phyloP scores from a whole-genome alignment of 2,888 invertebrate genomes.

The Pollenia angustigena region DNA sequence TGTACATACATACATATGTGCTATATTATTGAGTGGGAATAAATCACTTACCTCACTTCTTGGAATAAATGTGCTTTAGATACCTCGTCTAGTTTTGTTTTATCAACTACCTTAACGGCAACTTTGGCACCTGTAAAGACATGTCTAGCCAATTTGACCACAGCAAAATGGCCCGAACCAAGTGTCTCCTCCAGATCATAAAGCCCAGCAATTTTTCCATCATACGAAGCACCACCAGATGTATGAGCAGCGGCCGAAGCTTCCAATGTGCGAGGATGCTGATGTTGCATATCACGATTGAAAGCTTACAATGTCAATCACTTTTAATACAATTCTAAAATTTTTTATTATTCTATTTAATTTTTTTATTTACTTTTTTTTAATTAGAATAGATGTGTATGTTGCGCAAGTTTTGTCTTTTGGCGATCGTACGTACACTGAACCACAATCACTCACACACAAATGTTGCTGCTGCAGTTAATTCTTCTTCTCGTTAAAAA shows the following conservation, averaged over 20 bases:
- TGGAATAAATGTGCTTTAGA: constrained; percentile 98
- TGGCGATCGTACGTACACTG: constrained; percentile 40
- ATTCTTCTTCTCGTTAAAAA: constrained; percentile 61
- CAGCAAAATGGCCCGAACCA: constrained; percentile 99
- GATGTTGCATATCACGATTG: constrained; percentile 70
- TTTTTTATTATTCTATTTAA: constrained; percentile 34
- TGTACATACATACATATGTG: neutral
- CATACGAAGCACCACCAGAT: constrained; percentile 78
- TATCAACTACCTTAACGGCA: constrained; percentile 99
- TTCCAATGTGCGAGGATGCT: constrained; percentile 76
- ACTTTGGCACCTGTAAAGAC: constrained; percentile 99
- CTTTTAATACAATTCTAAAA: neutral
- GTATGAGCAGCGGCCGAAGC: constrained; percentile 77
- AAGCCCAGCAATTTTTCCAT: constrained; percentile 96
- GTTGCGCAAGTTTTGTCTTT: constrained; percentile 69
- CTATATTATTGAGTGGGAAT: neutral
- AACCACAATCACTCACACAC: constrained; percentile 32
- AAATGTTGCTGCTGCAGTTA: too few species aligned
- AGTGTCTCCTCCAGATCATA: constrained; percentile 99
- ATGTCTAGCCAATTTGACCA: constrained; percentile 95
- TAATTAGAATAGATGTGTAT: constrained; percentile 53
- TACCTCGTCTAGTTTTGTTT: constrained; percentile 97
- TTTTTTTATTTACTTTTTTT: constrained; percentile 47
- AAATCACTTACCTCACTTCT: constrained; percentile 88
- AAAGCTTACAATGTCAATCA: constrained; percentile 4